Evolutionary conservation across 2,113 vertebrate genomes (phyloP).

Genomic region (Micronycteris hirsuta): DNA sequence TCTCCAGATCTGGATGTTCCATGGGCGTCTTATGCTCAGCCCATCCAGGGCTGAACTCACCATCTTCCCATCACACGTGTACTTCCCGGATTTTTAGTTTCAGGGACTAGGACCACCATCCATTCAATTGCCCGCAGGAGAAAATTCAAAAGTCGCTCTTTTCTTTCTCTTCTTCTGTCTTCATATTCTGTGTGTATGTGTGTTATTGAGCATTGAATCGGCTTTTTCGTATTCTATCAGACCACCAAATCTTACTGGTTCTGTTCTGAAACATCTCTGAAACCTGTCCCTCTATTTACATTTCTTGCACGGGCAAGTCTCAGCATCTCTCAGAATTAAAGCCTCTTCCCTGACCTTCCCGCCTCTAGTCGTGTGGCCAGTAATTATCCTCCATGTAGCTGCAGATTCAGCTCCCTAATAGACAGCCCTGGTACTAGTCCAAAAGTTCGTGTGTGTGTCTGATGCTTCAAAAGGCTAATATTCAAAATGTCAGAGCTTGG

Average conservation of each 20-base stretch:
- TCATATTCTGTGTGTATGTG: neutral
- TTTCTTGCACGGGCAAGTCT: neutral
- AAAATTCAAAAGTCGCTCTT: neutral
- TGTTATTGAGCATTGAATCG: neutral
- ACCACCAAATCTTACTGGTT: neutral
- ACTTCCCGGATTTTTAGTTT: neutral
- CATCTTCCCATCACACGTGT: neutral
- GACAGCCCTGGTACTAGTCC: neutral
- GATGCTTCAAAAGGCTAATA: neutral
- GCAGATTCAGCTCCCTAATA: neutral
- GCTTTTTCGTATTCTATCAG: neutral
- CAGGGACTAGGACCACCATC: neutral
- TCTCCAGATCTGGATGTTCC: neutral
- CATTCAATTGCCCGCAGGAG: accelerated
- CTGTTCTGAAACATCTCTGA: neutral
- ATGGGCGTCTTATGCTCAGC: accelerated
- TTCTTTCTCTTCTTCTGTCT: neutral
- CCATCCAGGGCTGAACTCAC: neutral
- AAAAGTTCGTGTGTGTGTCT: neutral
- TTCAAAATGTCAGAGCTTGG: neutral
- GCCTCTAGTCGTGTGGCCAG: neutral
- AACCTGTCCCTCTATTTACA: neutral
- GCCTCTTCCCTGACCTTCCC: neutral
- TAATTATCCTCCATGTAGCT: neutral
- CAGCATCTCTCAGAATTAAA: neutral